These are phyloP conservation scores for Pissodes strobi DNA, from an alignment of 1,140 invertebrate species.

Conservation along the genomic window DNA sequence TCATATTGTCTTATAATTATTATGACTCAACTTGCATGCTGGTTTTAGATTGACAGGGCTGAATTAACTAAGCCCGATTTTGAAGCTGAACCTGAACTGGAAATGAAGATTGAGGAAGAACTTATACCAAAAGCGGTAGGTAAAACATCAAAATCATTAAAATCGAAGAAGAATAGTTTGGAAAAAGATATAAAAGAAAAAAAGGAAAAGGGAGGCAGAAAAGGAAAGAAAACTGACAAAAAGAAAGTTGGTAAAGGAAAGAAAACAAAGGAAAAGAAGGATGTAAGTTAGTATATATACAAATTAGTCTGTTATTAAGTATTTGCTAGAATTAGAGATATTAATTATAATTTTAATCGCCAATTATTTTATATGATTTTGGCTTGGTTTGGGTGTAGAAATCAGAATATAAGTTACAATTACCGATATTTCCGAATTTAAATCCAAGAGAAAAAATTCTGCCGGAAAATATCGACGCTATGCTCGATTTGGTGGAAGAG, in stretches of 20 bases:
- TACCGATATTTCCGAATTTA: constrained; percentile 10
- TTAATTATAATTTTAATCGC: too few species aligned
- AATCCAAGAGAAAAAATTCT: constrained; percentile 23
- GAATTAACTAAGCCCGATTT: too few species aligned
- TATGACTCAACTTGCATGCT: too few species aligned
- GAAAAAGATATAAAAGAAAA: constrained; percentile 10
- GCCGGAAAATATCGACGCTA: constrained; percentile 10
- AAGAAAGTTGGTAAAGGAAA: constrained; percentile 12
- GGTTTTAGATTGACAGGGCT: not conserved
- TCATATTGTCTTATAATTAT: too few species aligned
- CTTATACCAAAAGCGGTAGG: not conserved
- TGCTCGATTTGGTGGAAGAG: constrained; percentile 30
- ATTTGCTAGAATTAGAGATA: too few species aligned
- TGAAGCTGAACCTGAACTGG: not conserved
- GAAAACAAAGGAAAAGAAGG: constrained; percentile 2
- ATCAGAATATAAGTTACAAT: not conserved
- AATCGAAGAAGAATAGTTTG: not conserved
- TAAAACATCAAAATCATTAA: too few species aligned
- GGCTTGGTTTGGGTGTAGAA: not conserved
- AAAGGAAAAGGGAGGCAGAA: not conserved
- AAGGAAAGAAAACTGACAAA: too few species aligned
- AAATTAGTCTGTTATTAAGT: too few species aligned
- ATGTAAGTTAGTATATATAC: too few species aligned
- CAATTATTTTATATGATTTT: too few species aligned
- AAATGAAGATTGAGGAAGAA: not conserved